Base-by-base conservation (phyloP, 1,140 invertebrate genomes). In the Hypothenemus hampei region DNA sequence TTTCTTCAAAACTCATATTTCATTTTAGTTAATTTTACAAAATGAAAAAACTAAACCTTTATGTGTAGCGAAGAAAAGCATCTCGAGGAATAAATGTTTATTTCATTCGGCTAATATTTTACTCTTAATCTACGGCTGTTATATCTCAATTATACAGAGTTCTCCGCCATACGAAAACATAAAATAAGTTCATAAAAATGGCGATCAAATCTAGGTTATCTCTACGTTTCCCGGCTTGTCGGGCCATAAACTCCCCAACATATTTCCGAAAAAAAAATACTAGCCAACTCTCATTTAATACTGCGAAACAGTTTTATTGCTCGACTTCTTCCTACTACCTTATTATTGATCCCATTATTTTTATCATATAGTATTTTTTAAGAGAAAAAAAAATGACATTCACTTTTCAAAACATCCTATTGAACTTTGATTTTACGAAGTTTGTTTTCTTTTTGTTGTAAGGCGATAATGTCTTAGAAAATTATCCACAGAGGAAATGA, bases 181-280 rank as follows among this genome's bases (percentile, higher is more conserved):
- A 48, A 48, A 48, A 48, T 48, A 48, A 48, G 45, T 48, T 48
- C 10, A 48, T 48, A 48, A 48, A 46, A 48, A 48, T 33, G 45
- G 31, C 45, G 36, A 48, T 33, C 26, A 48, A 48, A 48, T 36
- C 29, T 13, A 13, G 16, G 35, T 48, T 48, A 48, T 48, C 45
- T 48, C 20, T 19, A 29, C 45, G 36, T 48, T 48, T 48, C 45
- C 18, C 8, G 11, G 45, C 29, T 35, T 48, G 45, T 22, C 15
- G 15, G 31, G 45, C 31, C 16, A 35, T 48, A 48, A 48, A 48
- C 19, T 43, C 29, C 2, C 4, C 10, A 48, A 31, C 35, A 48
- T 48, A 35, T 35, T 35, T 35, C 18, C 26, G 45, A 35, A 35
- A 21, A 24, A n/a, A n/a, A 48, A 31, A 48, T 31, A 48, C 45